These are phyloP conservation scores for Osmerus mordax DNA, from an alignment of 2,113 vertebrate species.

Conservation along the genomic window DNA sequence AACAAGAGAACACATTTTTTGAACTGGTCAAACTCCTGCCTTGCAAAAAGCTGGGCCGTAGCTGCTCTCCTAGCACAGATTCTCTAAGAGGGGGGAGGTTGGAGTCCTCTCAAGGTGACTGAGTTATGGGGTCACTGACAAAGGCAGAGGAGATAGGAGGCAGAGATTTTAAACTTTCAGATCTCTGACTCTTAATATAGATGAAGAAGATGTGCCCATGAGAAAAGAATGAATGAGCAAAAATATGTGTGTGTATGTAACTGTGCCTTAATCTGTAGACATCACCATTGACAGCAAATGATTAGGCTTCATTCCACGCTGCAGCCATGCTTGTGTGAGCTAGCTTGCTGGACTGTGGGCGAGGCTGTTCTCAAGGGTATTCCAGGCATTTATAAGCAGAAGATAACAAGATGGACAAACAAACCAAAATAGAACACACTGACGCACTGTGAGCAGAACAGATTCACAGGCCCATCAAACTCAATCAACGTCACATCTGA, in stretches of 20 bases:
- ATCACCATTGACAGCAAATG: background rate
- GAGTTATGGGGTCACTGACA: constrained; percentile 18
- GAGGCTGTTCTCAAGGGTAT: constrained; percentile 21
- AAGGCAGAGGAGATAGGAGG: background rate
- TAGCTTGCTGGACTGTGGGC: too few species aligned
- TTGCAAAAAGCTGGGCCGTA: too few species aligned
- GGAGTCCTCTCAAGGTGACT: constrained; percentile 14
- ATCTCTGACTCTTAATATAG: constrained; percentile 19
- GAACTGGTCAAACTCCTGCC: too few species aligned
- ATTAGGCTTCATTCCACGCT: background rate
- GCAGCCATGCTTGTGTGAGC: background rate
- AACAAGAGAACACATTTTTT: too few species aligned
- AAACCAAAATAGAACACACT: constrained; percentile 46
- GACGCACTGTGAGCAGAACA: constrained; percentile 35
- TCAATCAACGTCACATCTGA: constrained; percentile 41
- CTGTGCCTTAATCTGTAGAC: background rate
- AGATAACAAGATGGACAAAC: constrained; percentile 36
- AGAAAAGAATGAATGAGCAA: background rate
- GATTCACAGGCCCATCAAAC: constrained; percentile 47
- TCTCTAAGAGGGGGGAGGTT: background rate
- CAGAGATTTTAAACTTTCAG: constrained; percentile 1
- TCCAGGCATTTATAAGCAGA: constrained; percentile 45
- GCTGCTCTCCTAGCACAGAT: background rate
- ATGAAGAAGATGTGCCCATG: background rate
- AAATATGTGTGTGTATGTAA: constrained; percentile 1